A percentile compares a stretch with the other conserved stretches of the same genome.
Evolutionary conservation across 2,113 vertebrate species (phyloP).

Genomic region (Poeciliopsis turrubarensis): DNA sequence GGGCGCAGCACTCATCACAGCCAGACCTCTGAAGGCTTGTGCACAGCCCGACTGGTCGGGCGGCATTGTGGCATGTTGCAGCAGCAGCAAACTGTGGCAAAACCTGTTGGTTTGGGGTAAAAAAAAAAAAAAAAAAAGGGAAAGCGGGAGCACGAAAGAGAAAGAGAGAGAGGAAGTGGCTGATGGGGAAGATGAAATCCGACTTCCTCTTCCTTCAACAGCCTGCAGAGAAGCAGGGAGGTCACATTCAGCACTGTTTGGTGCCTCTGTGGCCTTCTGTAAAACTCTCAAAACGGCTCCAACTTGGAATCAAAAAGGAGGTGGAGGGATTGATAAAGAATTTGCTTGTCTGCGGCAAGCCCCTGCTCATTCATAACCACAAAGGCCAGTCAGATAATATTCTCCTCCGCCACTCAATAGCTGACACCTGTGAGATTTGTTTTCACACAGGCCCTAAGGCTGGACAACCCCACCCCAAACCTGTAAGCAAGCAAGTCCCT

Average conservation of each 20-base stretch:
- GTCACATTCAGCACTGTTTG: constrained; percentile 18
- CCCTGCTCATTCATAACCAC: constrained; percentile 62
- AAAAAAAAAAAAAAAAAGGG: constrained; percentile 6
- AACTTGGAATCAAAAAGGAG: constrained; percentile 31
- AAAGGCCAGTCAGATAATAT: constrained; percentile 70
- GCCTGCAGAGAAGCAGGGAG: constrained; percentile 35
- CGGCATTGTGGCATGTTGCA: constrained; percentile 61
- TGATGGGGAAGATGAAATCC: constrained; percentile 63
- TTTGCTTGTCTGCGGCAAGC: constrained; percentile 68
- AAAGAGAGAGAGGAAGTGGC: constrained; percentile 57
- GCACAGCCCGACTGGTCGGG: constrained; percentile 67
- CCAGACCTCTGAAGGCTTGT: constrained; percentile 8
- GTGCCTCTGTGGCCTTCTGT: background rate
- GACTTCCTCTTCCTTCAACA: constrained; percentile 71
- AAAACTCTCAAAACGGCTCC: background rate
- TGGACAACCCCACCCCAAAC: constrained; percentile 71
- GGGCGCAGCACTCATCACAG: background rate
- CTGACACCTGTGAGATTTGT: constrained; percentile 79
- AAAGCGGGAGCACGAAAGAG: constrained; percentile 16
- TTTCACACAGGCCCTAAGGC: constrained; percentile 74
- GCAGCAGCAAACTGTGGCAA: constrained; percentile 47
- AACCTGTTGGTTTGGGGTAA: constrained; percentile 64
- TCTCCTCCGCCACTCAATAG: constrained; percentile 58
- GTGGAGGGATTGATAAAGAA: background rate
- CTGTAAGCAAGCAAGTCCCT: constrained; percentile 66